Conservation (phyloP, 2,797 vertebrate species). For the Hemibagrus guttatus region DNA sequence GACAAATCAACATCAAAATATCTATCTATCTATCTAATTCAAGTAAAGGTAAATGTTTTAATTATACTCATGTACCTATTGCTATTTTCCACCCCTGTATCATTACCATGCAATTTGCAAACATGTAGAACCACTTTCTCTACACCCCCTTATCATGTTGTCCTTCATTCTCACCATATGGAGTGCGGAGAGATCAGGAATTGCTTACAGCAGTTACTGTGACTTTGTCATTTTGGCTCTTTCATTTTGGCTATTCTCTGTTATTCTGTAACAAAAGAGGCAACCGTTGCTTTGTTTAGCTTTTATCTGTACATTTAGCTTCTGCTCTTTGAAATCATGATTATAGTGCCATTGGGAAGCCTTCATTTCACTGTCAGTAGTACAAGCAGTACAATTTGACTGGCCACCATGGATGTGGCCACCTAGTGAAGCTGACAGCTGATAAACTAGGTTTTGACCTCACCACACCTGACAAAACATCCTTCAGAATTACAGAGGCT, state of each 20-base stretch:
- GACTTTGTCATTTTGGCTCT: background rate
- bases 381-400: no score
- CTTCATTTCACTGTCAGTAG: background rate
- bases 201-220: constrained; percentile 15
- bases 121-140: background rate
- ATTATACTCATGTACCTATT: background rate
- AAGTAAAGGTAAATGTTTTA: background rate
- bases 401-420: background rate
- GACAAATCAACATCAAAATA: no score
- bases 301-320: constrained; percentile 16
- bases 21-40: no score
- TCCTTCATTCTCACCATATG: constrained; percentile 52
- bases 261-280: background rate
- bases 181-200: constrained; percentile 39
- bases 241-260: background rate
- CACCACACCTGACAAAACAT: background rate
- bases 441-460: background rate
- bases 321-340: background rate
- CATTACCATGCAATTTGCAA: background rate
- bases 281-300: background rate
- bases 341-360: background rate
- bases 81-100: background rate
- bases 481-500: background rate
- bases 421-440: background rate
- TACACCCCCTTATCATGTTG: background rate